Base-by-base conservation (phyloP, 1,140 invertebrate genomes). In the Hypothenemus hampei region DNA sequence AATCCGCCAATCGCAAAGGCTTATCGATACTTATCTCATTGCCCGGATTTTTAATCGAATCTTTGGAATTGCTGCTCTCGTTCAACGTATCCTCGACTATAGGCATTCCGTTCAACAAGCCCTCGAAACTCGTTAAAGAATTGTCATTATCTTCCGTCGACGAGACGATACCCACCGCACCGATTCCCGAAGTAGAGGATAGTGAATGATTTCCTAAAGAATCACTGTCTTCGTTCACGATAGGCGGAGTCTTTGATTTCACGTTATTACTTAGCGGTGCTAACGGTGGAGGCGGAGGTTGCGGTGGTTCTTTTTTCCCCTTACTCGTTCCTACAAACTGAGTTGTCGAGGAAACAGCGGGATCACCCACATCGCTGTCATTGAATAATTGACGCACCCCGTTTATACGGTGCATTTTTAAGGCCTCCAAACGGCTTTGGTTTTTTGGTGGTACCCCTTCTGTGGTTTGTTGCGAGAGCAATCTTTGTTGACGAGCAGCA, bases 1-100 rank as follows among this genome's bases (percentile, higher is more conserved):
- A 69, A 67, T 86, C 84, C 0, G 82, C 83, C 4, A 87, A 66
- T 76, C 85, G 81, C 60, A 80, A 72, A 53, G 74, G 68, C 71
- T 77, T 71, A 35, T 68, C 64, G 16, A 60, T 64, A 11, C 57
- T 53, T 54, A 69, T 69, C 52, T 69, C 66, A 59, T 61, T 59
- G 36, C 66, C 62, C 26, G 66, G 65, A 3, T 70, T 70, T 22
- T 73, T 66, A 7, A 74, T 69, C 3, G 75, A 78, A 57, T 81
- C 78, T 58, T 80, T 79, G 15, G 76, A 77, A 23, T 77, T 77
- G 13, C 75, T 75, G 29, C 76, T 75, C 24, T 65, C 60, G 31
- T 67, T 63, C 16, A 72, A 69, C 43, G 81, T 76, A 24, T 77
- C 77, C 46, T 78, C 77, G 6, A 78, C 65, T 35, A 73, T 77